phyloP scores from a whole-genome alignment of 2,888 invertebrate species.

The Magallana nippona region DNA sequence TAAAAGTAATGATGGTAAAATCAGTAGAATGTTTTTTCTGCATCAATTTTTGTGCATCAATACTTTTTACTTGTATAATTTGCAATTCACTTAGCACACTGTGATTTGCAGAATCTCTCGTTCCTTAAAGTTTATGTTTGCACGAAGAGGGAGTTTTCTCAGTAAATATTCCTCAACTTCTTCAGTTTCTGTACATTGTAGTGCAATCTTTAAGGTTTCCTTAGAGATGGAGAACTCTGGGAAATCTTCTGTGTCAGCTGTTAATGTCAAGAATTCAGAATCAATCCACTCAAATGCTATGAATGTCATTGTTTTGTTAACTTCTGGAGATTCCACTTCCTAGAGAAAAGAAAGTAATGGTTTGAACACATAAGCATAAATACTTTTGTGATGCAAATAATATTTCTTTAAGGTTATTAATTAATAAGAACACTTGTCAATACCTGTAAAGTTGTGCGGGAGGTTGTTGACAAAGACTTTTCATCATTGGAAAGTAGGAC shows the following conservation, averaged over 20 bases:
- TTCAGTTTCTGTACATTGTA: too few relatives aligned
- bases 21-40: too few relatives aligned
- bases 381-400: background rate
- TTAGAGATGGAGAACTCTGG: background rate
- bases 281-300: background rate
- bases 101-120: too few relatives aligned
- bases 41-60: too few relatives aligned
- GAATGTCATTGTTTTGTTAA: background rate
- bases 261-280: background rate
- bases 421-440: background rate
- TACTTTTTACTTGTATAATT: too few relatives aligned
- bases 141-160: too few relatives aligned
- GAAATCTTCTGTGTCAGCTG: background rate
- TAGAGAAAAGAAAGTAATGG: background rate
- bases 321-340: background rate
- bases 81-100: too few relatives aligned
- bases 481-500: slow-evolving; percentile 38
- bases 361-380: background rate
- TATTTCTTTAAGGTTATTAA: background rate
- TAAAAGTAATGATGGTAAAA: too few relatives aligned
- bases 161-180: too few relatives aligned
- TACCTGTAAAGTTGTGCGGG: background rate
- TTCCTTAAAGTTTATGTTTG: too few relatives aligned
- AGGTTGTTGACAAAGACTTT: slow-evolving; percentile 33
- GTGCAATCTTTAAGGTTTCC: background rate